Percentiles rank a stretch among this genome's conserved stretches.
These are phyloP conservation scores for Eudyptes chrysolophus DNA, from an alignment of 2,113 vertebrate genomes.

Conservation along the genomic window DNA sequence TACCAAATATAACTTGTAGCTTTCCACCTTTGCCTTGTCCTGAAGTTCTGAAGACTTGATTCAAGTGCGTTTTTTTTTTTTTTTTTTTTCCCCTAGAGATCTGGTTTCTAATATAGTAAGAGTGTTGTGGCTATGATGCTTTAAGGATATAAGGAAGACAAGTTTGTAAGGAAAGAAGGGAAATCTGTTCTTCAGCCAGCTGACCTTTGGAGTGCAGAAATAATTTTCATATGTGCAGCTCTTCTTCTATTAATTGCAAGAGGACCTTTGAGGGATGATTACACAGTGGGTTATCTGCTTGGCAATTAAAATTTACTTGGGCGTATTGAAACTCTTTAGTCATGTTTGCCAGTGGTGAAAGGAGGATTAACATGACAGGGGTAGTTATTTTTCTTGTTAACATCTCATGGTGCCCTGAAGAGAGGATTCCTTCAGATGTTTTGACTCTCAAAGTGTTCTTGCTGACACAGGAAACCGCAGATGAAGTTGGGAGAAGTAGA, in stretches of 20 bases:
- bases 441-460: not conserved
- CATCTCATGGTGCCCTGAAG: not conserved
- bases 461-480: not conserved
- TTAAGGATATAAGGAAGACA: not conserved
- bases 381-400: not conserved
- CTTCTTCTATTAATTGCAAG: not conserved
- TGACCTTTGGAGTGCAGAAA: not conserved
- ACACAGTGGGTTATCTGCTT: not conserved
- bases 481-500: not conserved
- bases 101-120: not conserved
- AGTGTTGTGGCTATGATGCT: not conserved
- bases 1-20: not conserved
- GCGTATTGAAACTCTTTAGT: not conserved
- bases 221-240: not conserved
- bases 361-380: not conserved
- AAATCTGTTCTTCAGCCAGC: not conserved
- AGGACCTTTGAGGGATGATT: not conserved
- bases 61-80: not conserved
- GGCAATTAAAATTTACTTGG: not conserved
- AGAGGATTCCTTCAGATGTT: not conserved
- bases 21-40: not conserved
- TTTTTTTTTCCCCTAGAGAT: not conserved
- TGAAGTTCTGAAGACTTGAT: not conserved
- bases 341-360: not conserved
- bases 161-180: not conserved